These are phyloP conservation scores for Aurelia sp. DNA, from an alignment of 30 jellyfish, hydroid and myxozoan species.

Conservation along the genomic window DNA sequence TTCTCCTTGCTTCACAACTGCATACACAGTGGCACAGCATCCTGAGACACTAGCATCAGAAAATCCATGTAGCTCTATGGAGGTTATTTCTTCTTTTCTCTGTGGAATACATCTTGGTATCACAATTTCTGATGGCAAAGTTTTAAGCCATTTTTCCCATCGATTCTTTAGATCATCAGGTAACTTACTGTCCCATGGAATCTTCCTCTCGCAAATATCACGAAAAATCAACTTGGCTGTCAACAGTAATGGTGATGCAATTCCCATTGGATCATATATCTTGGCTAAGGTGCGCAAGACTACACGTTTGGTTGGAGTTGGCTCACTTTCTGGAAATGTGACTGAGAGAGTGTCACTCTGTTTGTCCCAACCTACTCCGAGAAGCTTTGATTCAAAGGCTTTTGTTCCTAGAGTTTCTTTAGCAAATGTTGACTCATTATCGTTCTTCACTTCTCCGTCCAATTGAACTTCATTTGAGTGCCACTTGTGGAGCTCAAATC, in stretches of 20 bases:
- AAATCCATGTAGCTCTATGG: conserved; percentile 69
- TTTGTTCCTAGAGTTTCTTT: conserved; percentile 60
- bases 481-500: conserved; percentile 68
- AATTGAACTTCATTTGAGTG: conserved; percentile 51
- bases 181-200: too few relatives aligned
- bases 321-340: conserved; percentile 34
- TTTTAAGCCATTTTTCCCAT: too few relatives aligned
- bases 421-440: conserved; percentile 58
- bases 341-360: conserved; percentile 48
- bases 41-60: conserved; percentile 81
- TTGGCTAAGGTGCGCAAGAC: conserved; percentile 56
- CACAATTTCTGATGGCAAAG: too few relatives aligned
- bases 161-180: too few relatives aligned
- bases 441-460: conserved; percentile 21
- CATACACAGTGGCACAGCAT: too few relatives aligned
- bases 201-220: too few relatives aligned
- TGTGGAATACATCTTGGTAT: too few relatives aligned
- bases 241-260: conserved; percentile 73
- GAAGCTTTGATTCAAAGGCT: conserved; percentile 51
- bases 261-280: conserved; percentile 71
- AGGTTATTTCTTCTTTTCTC: conserved; percentile 11
- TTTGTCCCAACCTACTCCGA: conserved; percentile 83
- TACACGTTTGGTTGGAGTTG: conserved; percentile 33
- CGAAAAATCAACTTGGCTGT: too few relatives aligned
- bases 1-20: conserved; percentile 69